Base-by-base conservation (phyloP, 2,888 invertebrate genomes). In the Gastracanthus pulcherrimus region DNA sequence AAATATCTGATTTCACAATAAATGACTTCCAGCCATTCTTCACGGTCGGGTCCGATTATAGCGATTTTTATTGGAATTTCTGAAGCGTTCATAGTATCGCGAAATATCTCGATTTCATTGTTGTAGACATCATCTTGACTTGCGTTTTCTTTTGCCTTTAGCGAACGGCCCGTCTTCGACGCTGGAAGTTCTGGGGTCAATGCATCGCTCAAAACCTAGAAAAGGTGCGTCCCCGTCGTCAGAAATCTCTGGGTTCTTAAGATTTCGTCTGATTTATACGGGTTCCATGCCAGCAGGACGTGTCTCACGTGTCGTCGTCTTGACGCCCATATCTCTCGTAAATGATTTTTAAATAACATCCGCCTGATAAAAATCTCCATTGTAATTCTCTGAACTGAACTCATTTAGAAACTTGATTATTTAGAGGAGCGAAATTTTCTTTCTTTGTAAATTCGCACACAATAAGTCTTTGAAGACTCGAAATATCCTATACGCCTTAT, bases 391-490 rank as follows among this genome's bases (percentile, higher is more conserved):
- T 5, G 26, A 9, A 26, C 5, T 5, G 13, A 58, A 58, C 23
- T 58, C 26, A 13, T 58, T 29, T 9, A 58, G 13, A 58, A 79
- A 80, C 26, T 67, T 66, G 3, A 82, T 69, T 84, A 78, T 26
- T 82, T 69, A 7, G 82, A 64, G 13, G 79, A 55, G 4, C 48
- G 41, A 6, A 81, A 60, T 66, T 82, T 84, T 45, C 72, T 81
- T 69, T 86, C 80, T 3, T n/a, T n/a, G n/a, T n/a, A n/a, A n/a
- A n/a, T n/a, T n/a, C n/a, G n/a, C n/a, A n/a, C n/a, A n/a, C n/a
- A n/a, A n/a, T n/a, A n/a, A n/a, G n/a, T n/a, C n/a, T n/a, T 85
- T 41, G 23, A 38, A 76, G 13, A 84, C 83, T 82, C 76, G 19
- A 34, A 48, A 51, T 81, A 83, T 9, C 83, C 83, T 2, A 83